phyloP scores from a whole-genome alignment of 2,888 invertebrate genomes.

The Acronicta leporina region DNA sequence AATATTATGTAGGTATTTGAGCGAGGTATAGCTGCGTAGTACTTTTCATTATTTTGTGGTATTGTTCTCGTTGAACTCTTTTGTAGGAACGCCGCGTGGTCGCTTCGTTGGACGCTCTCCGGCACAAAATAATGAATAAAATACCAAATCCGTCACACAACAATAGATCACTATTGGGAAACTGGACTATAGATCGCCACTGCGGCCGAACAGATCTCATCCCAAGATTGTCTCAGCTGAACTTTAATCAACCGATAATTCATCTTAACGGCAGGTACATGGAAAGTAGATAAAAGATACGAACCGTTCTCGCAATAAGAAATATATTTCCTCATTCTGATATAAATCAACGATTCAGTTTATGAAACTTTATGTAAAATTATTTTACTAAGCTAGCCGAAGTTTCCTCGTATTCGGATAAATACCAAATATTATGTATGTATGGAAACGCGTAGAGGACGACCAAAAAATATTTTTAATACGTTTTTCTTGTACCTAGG shows the following conservation, averaged over 20 bases:
- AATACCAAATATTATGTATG: no score
- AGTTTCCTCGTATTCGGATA: no score
- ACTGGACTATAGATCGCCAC: constrained; percentile 53
- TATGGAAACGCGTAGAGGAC: no score
- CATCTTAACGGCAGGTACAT: constrained; percentile 36
- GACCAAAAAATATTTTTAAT: no score
- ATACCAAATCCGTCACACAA: constrained; percentile 75
- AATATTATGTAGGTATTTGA: no score
- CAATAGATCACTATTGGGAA: constrained; percentile 70
- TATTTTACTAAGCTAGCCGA: not conserved
- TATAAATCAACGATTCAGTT: constrained; percentile 55
- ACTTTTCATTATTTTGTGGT: not conserved
- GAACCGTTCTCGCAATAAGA: constrained; percentile 67
- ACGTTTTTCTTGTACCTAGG: no score
- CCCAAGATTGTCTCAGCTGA: constrained; percentile 63
- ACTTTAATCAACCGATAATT: constrained; percentile 64
- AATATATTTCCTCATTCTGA: constrained; percentile 58
- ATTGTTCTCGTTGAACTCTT: constrained; percentile 73
- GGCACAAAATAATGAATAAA: constrained; percentile 66
- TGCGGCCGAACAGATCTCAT: constrained; percentile 59
- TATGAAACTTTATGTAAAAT: constrained; percentile 8
- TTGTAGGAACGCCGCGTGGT: constrained; percentile 60
- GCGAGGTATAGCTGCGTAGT: not conserved
- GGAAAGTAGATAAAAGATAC: constrained; percentile 62
- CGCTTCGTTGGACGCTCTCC: constrained; percentile 33